phyloP scores from a whole-genome alignment of 2,888 invertebrate species.

The Sarcophaga caerulescens region DNA sequence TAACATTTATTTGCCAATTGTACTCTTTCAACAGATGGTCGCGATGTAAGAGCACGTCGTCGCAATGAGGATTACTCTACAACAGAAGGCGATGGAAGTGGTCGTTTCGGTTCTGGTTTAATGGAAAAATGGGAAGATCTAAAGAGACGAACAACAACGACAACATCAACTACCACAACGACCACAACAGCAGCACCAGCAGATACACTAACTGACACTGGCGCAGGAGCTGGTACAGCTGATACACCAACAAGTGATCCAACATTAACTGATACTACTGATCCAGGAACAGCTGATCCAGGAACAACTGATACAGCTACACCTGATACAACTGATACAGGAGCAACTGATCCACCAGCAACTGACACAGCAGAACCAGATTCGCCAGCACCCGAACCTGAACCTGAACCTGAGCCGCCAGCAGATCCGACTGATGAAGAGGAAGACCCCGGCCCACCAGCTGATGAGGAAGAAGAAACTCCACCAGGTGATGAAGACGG shows the following conservation, averaged over 20 bases:
- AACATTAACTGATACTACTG: neutral
- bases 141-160: neutral
- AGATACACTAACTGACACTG: neutral
- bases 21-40: conserved; percentile 23
- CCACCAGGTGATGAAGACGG: neutral
- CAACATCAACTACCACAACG: conserved; percentile 10
- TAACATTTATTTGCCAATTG: neutral
- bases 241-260: conserved; percentile 5
- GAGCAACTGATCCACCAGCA: neutral
- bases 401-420: neutral
- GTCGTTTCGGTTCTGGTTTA: neutral
- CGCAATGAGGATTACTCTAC: neutral
- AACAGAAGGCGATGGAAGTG: neutral
- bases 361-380: neutral
- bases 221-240: conserved; percentile 13
- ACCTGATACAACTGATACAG: neutral
- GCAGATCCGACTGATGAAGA: neutral
- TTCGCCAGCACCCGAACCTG: neutral
- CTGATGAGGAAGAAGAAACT: neutral
- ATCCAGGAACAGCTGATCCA: conserved; percentile 11
- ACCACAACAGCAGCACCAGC: neutral
- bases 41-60: neutral
- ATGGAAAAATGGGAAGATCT: neutral
- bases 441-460: neutral
- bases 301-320: neutral